These are phyloP conservation scores for Sinodicranocentrus sp. DNA, from an alignment of 2,888 invertebrate genomes.

Conservation along the genomic window DNA sequence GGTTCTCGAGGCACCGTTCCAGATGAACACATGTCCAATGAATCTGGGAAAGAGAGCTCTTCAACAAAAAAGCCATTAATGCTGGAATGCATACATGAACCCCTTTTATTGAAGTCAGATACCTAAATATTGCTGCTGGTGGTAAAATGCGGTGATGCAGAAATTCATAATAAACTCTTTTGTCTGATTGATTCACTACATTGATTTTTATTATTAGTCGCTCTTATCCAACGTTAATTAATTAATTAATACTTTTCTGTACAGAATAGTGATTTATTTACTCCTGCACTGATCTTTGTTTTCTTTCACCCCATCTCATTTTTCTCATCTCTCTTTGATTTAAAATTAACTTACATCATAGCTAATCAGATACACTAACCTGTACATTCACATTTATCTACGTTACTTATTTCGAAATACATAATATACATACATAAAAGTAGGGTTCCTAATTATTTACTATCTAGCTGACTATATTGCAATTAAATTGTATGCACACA, in stretches of 20 bases:
- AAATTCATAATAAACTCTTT: too few relatives aligned
- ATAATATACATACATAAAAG: constrained; percentile 36
- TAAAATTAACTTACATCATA: too few relatives aligned
- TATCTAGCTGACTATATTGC: constrained; percentile 32
- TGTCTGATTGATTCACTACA: constrained; percentile 60
- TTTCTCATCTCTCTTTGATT: neutral
- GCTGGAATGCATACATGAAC: too few relatives aligned
- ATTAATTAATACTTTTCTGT: constrained; percentile 32
- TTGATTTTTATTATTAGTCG: constrained; percentile 52
- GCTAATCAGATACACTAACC: too few relatives aligned
- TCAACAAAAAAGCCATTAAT: too few relatives aligned
- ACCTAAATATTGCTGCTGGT: too few relatives aligned
- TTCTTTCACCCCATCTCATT: neutral
- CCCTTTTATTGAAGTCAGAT: too few relatives aligned
- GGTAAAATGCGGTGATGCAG: too few relatives aligned
- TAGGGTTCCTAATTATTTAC: constrained; percentile 9
- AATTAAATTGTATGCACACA: constrained; percentile 21
- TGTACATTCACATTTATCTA: too few relatives aligned
- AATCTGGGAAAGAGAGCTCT: too few relatives aligned
- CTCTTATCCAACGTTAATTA: constrained; percentile 24
- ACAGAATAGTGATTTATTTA: constrained; percentile 49
- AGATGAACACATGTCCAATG: too few relatives aligned
- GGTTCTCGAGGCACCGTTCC: too few relatives aligned
- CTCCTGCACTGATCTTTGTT: constrained; percentile 8
- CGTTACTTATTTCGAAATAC: neutral